Conservation (phyloP, 2,797 vertebrate species). For the Phyllotis vaccarum region DNA sequence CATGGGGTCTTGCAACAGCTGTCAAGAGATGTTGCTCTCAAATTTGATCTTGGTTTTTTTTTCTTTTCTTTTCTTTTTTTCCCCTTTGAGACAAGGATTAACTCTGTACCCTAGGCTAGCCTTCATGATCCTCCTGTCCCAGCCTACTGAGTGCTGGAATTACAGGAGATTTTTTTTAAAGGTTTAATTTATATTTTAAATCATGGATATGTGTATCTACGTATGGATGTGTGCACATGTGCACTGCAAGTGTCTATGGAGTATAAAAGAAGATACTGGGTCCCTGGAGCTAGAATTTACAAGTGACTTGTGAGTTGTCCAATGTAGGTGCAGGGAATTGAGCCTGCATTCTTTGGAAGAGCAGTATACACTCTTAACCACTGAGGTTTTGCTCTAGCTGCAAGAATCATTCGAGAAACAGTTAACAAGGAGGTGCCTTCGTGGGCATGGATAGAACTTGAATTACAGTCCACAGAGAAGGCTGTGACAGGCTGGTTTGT, state of each 20-base stretch:
- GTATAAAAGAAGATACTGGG: neutral
- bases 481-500: neutral
- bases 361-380: neutral
- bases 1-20: neutral
- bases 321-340: neutral
- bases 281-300: neutral
- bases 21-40: slow-evolving; percentile 7
- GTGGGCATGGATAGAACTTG: neutral
- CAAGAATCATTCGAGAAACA: neutral
- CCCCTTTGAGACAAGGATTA: neutral
- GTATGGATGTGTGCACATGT: neutral
- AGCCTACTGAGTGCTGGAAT: neutral
- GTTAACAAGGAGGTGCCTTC: neutral
- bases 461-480: neutral
- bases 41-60: no score
- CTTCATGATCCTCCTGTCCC: neutral
- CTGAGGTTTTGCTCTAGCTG: neutral
- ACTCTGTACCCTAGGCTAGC: neutral
- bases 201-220: neutral
- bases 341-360: neutral
- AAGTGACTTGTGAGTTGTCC: neutral
- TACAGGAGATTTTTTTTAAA: neutral
- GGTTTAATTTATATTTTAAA: neutral
- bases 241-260: neutral
- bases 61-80: no score